Evolutionary conservation across 2,888 invertebrate genomes (phyloP).

Genomic region (Rhopalosiphum nymphaeae): DNA sequence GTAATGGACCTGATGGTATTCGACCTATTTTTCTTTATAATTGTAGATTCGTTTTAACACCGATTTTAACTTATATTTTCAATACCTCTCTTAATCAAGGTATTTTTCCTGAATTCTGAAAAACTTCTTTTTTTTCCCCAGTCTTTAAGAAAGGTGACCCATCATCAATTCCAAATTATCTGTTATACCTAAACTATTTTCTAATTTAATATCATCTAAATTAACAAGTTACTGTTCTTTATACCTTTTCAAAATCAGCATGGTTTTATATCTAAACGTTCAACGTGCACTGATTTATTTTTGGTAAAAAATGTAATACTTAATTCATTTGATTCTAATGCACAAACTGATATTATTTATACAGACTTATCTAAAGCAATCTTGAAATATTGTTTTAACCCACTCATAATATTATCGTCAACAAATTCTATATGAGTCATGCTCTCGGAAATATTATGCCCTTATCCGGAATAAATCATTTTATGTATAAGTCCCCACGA

Average conservation of each 20-base stretch:
- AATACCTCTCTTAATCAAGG: slow-evolving; percentile 34
- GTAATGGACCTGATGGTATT: background rate
- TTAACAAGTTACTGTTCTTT: background rate
- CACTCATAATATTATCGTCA: slow-evolving; percentile 15
- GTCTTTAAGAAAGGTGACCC: no score
- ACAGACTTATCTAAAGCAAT: background rate
- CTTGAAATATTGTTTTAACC: background rate
- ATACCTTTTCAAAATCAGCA: background rate
- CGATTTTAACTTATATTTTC: slow-evolving; percentile 7
- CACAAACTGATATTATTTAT: slow-evolving; percentile 21
- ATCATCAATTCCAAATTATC: background rate
- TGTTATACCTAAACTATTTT: background rate
- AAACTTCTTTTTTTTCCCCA: no score
- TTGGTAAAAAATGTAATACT: background rate
- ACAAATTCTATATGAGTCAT: slow-evolving; percentile 13
- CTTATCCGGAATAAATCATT: slow-evolving; percentile 26
- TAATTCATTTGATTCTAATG: background rate
- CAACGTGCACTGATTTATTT: background rate
- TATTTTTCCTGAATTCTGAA: no score
- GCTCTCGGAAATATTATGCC: background rate
- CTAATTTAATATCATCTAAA: slow-evolving; percentile 2
- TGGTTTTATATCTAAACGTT: slow-evolving; percentile 1
- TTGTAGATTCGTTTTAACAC: background rate
- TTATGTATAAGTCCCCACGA: slow-evolving; percentile 28
- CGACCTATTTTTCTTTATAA: background rate